Base-by-base conservation (phyloP, 2,888 invertebrate species). In the Thera britannica region DNA sequence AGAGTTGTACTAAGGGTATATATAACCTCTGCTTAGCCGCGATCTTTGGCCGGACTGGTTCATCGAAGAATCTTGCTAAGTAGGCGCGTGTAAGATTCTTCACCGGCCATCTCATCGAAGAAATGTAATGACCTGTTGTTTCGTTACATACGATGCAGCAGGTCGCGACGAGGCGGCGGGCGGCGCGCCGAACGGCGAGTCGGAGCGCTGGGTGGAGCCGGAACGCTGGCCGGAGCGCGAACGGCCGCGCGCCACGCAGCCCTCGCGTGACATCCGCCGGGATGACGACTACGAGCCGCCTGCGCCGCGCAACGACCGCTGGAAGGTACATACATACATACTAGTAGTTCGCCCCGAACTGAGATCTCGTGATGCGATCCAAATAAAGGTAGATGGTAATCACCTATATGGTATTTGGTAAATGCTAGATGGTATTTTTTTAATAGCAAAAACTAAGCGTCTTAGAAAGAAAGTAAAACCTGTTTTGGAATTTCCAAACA, bases 281-380 rank as follows among this genome's bases (percentile, higher is more conserved):
- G 89, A 85, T 76, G 86, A 84, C 68, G 85, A 87, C 71, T 82
- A 77, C 79, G 92, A 92, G 80, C 89, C 94, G 77, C 89, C 92
- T 77, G 81, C 84, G 83, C 90, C 93, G 79, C 88, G 93, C 80
- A 95, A 95, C 88, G 95, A 95, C 83, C 94, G 96, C 78, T 96
- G 95, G 95, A 95, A 95, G 70, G 70, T 70, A 68, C 8, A 7
- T 4, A 54, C n/a, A 52, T 23, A 23, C 23, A 23, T 44, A 9
- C 56, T 36, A 52, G 34, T 35, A 52, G 4, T n/a, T 0, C 54
- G 5, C 5, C 46, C 11, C 5, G 7, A 8, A 46, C 46, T 46
- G 23, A 23, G 23, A 23, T 23, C 23, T 23, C 23, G 23, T 23
- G 23, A 23, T 23, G 23, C 1, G 23, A 23, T 23, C 23, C 23